Percentiles rank a stretch among this genome's conserved stretches.
These are phyloP conservation scores for Thumatha senex DNA, from an alignment of 2,888 invertebrate genomes.

Conservation along the genomic window DNA sequence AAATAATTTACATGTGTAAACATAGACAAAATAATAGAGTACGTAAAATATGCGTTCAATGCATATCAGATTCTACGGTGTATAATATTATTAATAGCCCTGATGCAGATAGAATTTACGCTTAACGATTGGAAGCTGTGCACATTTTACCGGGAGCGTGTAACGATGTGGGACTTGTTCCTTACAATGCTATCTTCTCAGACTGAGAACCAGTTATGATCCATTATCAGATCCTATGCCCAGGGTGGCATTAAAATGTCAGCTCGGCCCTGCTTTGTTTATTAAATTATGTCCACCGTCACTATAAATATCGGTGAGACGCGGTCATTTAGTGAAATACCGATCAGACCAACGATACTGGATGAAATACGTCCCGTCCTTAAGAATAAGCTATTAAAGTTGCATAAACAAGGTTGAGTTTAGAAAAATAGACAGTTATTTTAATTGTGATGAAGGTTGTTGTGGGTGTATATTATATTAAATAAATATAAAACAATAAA, in stretches of 20 bases:
- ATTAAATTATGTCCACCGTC: conserved; percentile 81
- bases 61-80: conserved; percentile 67
- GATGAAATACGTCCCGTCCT: conserved; percentile 74
- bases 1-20: conserved; percentile 18
- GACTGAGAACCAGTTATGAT: conserved; percentile 77
- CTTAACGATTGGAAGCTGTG: conserved; percentile 52
- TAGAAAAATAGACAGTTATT: conserved; percentile 61
- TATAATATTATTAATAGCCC: conserved; percentile 74
- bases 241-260: conserved; percentile 78
- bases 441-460: conserved; percentile 50
- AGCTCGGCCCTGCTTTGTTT: conserved; percentile 78
- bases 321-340: conserved; percentile 81
- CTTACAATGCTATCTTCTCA: conserved; percentile 80
- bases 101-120: conserved; percentile 66
- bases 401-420: conserved; percentile 56
- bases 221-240: conserved; percentile 79
- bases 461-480: conserved; percentile 14
- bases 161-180: conserved; percentile 76
- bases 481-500: too few relatives aligned
- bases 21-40: conserved; percentile 32
- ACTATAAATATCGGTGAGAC: conserved; percentile 75
- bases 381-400: conserved; percentile 65
- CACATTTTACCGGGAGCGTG: conserved; percentile 71
- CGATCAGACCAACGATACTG: conserved; percentile 73
- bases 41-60: conserved; percentile 50